These are phyloP conservation scores for Thermophis baileyi DNA, from an alignment of 2,113 vertebrate genomes.

Conservation along the genomic window DNA sequence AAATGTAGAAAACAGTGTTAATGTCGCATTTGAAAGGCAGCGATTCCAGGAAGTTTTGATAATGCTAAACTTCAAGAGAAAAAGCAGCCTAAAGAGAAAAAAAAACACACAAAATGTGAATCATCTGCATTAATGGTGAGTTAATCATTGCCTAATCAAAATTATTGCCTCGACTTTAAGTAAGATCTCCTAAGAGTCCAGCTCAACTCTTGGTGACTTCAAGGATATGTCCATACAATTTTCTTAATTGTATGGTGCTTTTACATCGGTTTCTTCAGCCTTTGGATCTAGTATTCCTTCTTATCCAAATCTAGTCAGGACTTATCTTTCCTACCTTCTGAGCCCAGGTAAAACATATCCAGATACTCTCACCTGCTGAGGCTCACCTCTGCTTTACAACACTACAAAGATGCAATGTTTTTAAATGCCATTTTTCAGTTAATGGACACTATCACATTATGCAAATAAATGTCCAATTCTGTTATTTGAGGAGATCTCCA, in stretches of 20 bases:
- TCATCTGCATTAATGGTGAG: neutral
- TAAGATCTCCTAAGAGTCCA: neutral
- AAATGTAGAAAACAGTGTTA: neutral
- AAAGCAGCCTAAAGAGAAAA: no score
- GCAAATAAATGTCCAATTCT: conserved; percentile 31
- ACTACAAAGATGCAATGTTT: neutral
- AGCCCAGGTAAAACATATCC: neutral
- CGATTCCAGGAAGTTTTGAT: neutral
- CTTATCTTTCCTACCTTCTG: neutral
- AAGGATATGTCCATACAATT: neutral
- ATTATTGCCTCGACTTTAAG: neutral
- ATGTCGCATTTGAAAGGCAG: neutral
- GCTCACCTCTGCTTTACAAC: neutral
- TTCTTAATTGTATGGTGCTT: neutral
- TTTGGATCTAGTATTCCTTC: neutral
- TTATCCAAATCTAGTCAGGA: neutral
- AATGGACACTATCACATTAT: neutral
- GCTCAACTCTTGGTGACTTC: neutral
- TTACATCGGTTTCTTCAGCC: neutral
- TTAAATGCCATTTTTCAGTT: neutral
- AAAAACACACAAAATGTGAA: neutral
- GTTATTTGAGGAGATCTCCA: conserved; percentile 28
- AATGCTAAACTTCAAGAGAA: neutral
- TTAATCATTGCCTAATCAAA: neutral
- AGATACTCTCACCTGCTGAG: neutral